Base-by-base conservation (phyloP, 1,140 invertebrate species). In the Meteorus sp. region DNA sequence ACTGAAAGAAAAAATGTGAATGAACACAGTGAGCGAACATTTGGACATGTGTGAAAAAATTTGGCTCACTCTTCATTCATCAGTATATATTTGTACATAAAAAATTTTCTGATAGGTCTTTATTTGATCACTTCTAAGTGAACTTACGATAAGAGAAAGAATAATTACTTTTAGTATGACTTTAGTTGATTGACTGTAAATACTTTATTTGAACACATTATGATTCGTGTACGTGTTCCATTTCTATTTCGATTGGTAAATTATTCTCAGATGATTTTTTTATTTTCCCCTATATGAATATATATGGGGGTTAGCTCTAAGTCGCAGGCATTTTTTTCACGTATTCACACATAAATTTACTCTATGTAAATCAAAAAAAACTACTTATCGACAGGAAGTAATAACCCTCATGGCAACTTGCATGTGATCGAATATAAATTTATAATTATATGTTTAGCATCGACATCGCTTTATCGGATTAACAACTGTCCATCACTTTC, bases 81-180 rank as follows among this genome's bases (percentile, higher is more conserved):
- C 48, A 37, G n/a, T n/a, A 27, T 52, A 44, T 57, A 35, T 48
- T 48, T 61, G 55, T 43, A 53, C 39, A 61, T 44, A 29, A 44
- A 25, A n/a, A 44, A 15, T 61, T 61, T 55, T 56, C 44, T 56
- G 52, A 61, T 43, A 51, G 44, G 37, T 41, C 50, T 53, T 61
- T 61, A 61, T 52, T 56, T 37, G 60, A 56, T 47, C 35, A 53
- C 25, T 35, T 9, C 5, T 44, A 53, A 45, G 47, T 51, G n/a
- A n/a, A n/a, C n/a, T 27, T 19, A 35, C 45, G 27, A 56, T 25
- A 56, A 25, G 33, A 37, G 15, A 13, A 31, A n/a, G 33, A 33
- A 41, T 17, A 0, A 25, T 17, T 25, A 51, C n/a, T 41, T 45
- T 44, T 25, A 45, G 13, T 8, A 51, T 13, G 33, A 20, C 9